phyloP scores from a whole-genome alignment of 2,113 vertebrate species.

The Cyprinodon tularosa region DNA sequence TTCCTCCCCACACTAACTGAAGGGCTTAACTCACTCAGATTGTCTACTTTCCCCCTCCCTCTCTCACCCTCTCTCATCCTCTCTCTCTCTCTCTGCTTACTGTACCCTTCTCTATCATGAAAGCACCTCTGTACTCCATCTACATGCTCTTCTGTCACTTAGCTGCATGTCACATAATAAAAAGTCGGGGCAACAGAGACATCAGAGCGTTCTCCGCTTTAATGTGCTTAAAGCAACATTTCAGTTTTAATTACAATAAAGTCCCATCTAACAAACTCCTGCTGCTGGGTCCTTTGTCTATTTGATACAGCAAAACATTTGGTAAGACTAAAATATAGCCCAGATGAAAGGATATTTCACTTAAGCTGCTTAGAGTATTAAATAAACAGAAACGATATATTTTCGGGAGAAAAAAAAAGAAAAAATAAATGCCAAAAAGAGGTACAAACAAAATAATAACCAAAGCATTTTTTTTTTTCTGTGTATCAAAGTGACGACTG shows the following conservation, averaged over 20 bases:
- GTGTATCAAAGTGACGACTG: not conserved
- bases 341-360: not conserved
- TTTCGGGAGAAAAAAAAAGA: not conserved
- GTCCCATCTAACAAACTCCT: not conserved
- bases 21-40: slow-evolving; percentile 62
- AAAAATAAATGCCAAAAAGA: not conserved
- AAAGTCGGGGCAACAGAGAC: not conserved
- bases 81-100: not conserved
- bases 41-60: slow-evolving; percentile 17
- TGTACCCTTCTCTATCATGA: slow-evolving; percentile 3
- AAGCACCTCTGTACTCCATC: not conserved
- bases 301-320: not conserved
- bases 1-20: slow-evolving; percentile 42
- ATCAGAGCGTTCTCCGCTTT: not conserved
- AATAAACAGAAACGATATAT: not conserved
- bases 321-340: not conserved
- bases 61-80: not conserved
- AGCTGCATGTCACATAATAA: not conserved
- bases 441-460: not conserved
- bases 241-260: not conserved
- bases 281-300: not conserved
- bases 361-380: slow-evolving; percentile 1
- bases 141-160: not conserved
- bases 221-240: not conserved
- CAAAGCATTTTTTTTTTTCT: not conserved